A percentile compares a stretch with the other conserved stretches of the same genome.
Conservation (phyloP, 1,140 invertebrate genomes). For the Melanaphis sacchari region DNA sequence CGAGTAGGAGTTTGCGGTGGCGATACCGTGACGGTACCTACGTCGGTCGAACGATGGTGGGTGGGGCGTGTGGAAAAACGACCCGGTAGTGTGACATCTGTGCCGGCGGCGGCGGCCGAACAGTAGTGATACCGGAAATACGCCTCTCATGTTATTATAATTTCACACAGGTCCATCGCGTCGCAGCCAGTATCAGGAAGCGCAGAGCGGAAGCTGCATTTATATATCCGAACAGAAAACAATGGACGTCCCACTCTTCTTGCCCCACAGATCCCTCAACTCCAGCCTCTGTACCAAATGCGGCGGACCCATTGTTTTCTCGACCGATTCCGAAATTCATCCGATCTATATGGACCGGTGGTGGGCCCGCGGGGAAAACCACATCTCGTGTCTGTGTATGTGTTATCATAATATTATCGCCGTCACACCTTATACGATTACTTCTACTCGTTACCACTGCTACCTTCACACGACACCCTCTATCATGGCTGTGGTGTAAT, state of each 20-base stretch:
- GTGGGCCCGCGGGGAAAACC: background rate
- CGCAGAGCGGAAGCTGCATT: background rate
- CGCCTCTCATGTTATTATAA: constrained; percentile 3
- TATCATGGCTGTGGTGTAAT: too few species aligned
- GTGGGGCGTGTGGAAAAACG: background rate
- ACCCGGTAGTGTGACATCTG: background rate
- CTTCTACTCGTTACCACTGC: too few species aligned
- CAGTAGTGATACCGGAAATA: constrained; percentile 6
- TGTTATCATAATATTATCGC: background rate
- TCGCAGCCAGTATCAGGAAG: background rate
- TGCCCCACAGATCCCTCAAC: too few species aligned
- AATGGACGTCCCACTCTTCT: background rate
- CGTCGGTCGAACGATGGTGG: background rate
- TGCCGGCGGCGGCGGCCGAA: background rate
- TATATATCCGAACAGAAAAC: background rate
- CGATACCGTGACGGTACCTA: background rate
- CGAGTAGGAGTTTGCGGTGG: background rate
- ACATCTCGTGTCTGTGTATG: background rate
- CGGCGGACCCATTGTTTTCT: background rate
- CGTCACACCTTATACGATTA: background rate
- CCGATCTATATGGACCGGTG: background rate
- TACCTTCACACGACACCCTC: background rate
- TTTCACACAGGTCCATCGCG: background rate
- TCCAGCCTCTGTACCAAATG: background rate
- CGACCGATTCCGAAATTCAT: background rate